Percentiles rank a stretch among this genome's conserved stretches.
These are phyloP conservation scores for Labeo rohita DNA, from an alignment of 2,113 vertebrate species.

Conservation along the genomic window DNA sequence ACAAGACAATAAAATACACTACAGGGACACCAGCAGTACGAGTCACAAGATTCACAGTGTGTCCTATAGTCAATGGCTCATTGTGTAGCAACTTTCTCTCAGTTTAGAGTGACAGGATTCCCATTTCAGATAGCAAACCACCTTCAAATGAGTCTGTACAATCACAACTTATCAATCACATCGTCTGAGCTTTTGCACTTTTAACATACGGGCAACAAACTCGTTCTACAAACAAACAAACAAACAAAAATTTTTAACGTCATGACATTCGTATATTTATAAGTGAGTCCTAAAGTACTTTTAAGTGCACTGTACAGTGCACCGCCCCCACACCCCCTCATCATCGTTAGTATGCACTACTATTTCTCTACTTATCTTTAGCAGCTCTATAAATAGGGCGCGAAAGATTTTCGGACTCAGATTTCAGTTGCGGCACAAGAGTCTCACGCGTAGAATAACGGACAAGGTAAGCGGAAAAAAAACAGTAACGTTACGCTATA, in stretches of 20 bases:
- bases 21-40: slow-evolving; percentile 11
- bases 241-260: not conserved
- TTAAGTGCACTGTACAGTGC: not conserved
- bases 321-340: not conserved
- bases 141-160: not conserved
- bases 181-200: not conserved
- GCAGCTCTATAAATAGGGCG: slow-evolving; percentile 38
- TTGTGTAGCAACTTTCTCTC: slow-evolving; percentile 35
- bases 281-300: not conserved
- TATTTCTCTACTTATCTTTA: slow-evolving; percentile 12
- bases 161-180: not conserved
- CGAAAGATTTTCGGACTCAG: not conserved
- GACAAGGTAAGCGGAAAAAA: not conserved
- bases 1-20: slow-evolving; percentile 39
- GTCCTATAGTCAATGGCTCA: slow-evolving; percentile 52
- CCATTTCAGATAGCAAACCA: not conserved
- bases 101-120: slow-evolving; percentile 21
- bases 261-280: not conserved
- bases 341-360: not conserved
- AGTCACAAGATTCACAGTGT: slow-evolving; percentile 55
- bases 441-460: slow-evolving; percentile 13
- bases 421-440: slow-evolving; percentile 11
- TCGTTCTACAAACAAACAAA: not conserved
- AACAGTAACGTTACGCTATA: not conserved
- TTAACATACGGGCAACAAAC: not conserved